phyloP scores from a whole-genome alignment of 1,140 invertebrate species.

The Chelonus insularis region DNA sequence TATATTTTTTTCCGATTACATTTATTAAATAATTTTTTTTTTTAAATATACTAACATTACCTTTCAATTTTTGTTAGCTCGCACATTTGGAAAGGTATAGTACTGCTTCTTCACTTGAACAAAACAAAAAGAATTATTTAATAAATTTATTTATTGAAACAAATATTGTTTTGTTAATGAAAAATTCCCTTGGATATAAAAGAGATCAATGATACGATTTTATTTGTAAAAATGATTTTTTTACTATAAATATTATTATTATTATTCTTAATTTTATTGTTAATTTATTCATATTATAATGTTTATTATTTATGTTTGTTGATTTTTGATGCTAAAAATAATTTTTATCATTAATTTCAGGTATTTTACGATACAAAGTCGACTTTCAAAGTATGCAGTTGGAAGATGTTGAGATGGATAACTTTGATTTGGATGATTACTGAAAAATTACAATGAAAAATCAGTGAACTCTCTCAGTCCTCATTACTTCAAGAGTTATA shows the following conservation, averaged over 20 bases:
- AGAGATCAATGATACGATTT: too few species aligned
- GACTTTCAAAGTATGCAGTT: constrained; percentile 97
- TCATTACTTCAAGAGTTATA: not conserved
- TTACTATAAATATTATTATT: too few species aligned
- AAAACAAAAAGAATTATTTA: too few species aligned
- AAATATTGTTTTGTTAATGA: too few species aligned
- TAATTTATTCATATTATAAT: too few species aligned
- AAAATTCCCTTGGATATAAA: too few species aligned
- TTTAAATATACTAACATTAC: not conserved
- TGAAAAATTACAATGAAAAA: constrained; percentile 59
- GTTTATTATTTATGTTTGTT: not conserved
- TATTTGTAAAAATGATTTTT: too few species aligned
- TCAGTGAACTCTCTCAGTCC: not conserved
- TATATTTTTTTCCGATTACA: too few species aligned
- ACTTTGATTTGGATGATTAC: constrained; percentile 93
- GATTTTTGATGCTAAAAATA: constrained; percentile 4
- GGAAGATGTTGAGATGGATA: constrained; percentile 81
- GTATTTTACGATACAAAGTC: constrained; percentile 96
- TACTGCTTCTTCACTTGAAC: constrained; percentile 42
- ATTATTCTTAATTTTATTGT: not conserved
- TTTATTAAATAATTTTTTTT: not conserved
- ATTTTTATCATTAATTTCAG: constrained; percentile 62
- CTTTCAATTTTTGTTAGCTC: constrained; percentile 49
- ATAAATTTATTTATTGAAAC: too few species aligned
- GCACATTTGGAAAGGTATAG: constrained; percentile 57